Conservation (phyloP, 1,140 invertebrate species). For the Brachionus plicatilis region DNA sequence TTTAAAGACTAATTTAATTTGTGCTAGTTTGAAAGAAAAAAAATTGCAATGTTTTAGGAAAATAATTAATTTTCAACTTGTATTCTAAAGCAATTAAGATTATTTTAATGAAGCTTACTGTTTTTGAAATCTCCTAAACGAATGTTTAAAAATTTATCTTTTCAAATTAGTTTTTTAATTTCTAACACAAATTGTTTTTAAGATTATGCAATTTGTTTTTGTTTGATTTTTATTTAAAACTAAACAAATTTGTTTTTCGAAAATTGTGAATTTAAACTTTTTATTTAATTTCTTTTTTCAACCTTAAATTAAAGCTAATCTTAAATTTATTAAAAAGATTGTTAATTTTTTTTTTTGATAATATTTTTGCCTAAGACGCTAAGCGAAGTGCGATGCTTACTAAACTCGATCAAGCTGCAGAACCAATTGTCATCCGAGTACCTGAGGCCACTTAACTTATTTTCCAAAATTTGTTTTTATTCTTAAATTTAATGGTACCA, state of each 20-base stretch:
- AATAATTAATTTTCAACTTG: neutral
- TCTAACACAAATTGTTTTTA: neutral
- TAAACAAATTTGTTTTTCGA: neutral
- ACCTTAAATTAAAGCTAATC: neutral
- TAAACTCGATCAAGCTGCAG: neutral
- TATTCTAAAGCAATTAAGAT: neutral
- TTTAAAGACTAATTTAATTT: neutral
- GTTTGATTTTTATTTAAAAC: neutral
- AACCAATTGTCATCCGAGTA: neutral
- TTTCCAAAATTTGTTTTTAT: neutral
- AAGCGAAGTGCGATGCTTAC: neutral
- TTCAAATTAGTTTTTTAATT: neutral
- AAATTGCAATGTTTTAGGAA: neutral
- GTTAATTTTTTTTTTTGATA: neutral
- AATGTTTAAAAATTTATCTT: neutral
- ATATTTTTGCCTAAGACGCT: neutral
- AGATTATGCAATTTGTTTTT: neutral
- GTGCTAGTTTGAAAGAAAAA: neutral
- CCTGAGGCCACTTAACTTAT: neutral
- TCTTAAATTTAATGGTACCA: neutral
- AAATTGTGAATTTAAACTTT: neutral
- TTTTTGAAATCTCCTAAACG: neutral
- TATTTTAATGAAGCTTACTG: neutral
- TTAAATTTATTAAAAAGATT: neutral
- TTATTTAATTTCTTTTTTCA: neutral